phyloP scores from a whole-genome alignment of 2,888 invertebrate genomes.

The Listrodromus nycthemerus region DNA sequence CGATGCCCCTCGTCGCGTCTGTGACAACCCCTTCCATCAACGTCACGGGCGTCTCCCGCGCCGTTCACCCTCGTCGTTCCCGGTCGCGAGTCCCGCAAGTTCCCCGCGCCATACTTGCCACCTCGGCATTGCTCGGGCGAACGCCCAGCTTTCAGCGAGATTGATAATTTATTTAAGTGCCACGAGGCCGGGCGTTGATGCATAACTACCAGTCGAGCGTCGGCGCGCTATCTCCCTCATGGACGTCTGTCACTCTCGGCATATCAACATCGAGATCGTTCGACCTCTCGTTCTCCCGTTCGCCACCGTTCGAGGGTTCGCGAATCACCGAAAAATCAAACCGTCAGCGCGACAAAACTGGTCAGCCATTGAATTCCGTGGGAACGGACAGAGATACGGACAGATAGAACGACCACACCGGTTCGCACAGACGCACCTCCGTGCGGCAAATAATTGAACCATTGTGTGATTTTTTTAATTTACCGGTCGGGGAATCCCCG shows the following conservation, averaged over 20 bases:
- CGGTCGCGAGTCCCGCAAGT: constrained; percentile 32
- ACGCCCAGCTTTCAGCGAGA: constrained; percentile 76
- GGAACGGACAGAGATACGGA: constrained; percentile 1
- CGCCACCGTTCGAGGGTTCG: constrained; percentile 10
- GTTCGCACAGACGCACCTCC: constrained; percentile 3
- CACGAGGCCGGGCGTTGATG: constrained; percentile 72
- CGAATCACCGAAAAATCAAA: constrained; percentile 31
- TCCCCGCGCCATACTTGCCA: constrained; percentile 50
- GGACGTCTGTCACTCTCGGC: constrained; percentile 64
- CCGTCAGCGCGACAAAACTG: constrained; percentile 28
- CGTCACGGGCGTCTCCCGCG: constrained; percentile 29
- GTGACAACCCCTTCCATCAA: constrained; percentile 52
- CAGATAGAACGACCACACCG: constrained; percentile 1
- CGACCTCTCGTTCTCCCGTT: constrained; percentile 65
- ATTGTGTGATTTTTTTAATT: constrained; percentile 51
- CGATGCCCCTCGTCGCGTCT: constrained; percentile 48
- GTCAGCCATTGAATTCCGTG: constrained; percentile 15
- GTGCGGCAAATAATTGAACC: constrained; percentile 40
- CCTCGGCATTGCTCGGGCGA: constrained; percentile 60
- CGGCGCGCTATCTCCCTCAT: constrained; percentile 26
- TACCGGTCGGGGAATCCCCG: constrained; percentile 10
- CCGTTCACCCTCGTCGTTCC: constrained; percentile 6
- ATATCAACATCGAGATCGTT: constrained; percentile 71
- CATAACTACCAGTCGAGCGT: constrained; percentile 71
- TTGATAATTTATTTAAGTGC: constrained; percentile 81